phyloP scores from a whole-genome alignment of 2,113 vertebrate genomes.

The Epinephelus cyanopodus region DNA sequence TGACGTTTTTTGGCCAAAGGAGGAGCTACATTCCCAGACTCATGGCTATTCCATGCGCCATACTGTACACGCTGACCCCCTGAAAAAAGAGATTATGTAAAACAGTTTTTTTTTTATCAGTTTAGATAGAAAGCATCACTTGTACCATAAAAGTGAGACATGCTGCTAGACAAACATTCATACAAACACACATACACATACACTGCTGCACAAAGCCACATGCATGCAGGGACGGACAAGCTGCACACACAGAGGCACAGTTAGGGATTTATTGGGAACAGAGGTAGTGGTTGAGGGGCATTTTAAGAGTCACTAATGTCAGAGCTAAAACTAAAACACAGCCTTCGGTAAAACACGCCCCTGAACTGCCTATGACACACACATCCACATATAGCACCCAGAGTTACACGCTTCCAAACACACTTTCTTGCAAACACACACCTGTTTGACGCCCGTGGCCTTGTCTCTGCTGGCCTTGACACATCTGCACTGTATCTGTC shows the following conservation, averaged over 20 bases:
- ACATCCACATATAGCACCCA: slow-evolving; percentile 11
- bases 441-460: slow-evolving; percentile 54
- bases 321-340: slow-evolving; percentile 70
- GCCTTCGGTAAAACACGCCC: slow-evolving; percentile 46
- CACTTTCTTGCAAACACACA: slow-evolving; percentile 51
- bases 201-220: slow-evolving; percentile 4
- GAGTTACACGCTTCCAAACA: slow-evolving; percentile 19
- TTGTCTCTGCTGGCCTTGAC: slow-evolving; percentile 51
- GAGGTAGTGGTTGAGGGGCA: slow-evolving; percentile 56
- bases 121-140: not conserved
- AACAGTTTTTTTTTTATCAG: not conserved
- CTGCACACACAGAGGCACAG: slow-evolving; percentile 35
- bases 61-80: not conserved
- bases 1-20: slow-evolving; percentile 42
- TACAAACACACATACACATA: slow-evolving; percentile 21
- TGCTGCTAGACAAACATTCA: not conserved
- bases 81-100: not conserved
- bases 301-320: slow-evolving; percentile 71
- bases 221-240: slow-evolving; percentile 31
- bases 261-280: slow-evolving; percentile 59
- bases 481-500: slow-evolving; percentile 60
- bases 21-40: slow-evolving; percentile 55
- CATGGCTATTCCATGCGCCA: slow-evolving; percentile 40
- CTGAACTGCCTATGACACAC: slow-evolving; percentile 19
- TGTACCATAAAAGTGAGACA: not conserved